Evolutionary conservation across 1,140 invertebrate genomes (phyloP), one percentile per base, ranked within the genome.

Genomic region (Caenorhabditis latens): DNA sequence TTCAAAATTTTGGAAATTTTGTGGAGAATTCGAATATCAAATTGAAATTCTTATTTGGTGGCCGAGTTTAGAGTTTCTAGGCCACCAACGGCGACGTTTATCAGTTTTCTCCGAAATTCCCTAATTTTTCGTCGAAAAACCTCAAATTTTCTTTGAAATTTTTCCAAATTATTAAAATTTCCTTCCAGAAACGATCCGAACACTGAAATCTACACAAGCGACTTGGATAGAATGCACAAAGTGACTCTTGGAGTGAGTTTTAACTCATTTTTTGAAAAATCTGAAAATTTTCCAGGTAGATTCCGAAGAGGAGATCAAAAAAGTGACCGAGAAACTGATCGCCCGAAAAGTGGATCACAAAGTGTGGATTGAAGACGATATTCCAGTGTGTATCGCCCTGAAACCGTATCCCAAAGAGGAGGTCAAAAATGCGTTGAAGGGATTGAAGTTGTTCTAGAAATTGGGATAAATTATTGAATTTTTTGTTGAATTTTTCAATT

Each of bases 291-390:
- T 84, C 48, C 90, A 95, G 96, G 95, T 95, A 83, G 94, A 95
- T 57, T 95, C 96, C 94, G 96, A 97, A 94, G 94, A 94, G 58
- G 94, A 94, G 88, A 93, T 99, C 75, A 93, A 93, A 50, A 94
- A 94, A 89, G 92, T 98, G 4, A 94, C 95, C 88, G 94, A 94
- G 87, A 95, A 94, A 92, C 93, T 99, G 71, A 94, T 94, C 65
- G 94, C 95, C 90, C 95, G 95, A 89, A 94, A 95, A 43, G 95
- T 99, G 82, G 94, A 95, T 88, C 96, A 98, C 93, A 98, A 98
- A 93, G 83, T 84, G 16, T 99, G 98, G 98, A 96, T 97, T 88
- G 98, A 99, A 94, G 98, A 99, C 94, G 96, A 98, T 93, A 96
- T 97, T 92, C 95, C 96, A 61, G 98, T 98, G 2, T 98, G 97